Base-by-base conservation (phyloP, 2,797 vertebrate species). In the Cynodonichthys magdalenae region DNA sequence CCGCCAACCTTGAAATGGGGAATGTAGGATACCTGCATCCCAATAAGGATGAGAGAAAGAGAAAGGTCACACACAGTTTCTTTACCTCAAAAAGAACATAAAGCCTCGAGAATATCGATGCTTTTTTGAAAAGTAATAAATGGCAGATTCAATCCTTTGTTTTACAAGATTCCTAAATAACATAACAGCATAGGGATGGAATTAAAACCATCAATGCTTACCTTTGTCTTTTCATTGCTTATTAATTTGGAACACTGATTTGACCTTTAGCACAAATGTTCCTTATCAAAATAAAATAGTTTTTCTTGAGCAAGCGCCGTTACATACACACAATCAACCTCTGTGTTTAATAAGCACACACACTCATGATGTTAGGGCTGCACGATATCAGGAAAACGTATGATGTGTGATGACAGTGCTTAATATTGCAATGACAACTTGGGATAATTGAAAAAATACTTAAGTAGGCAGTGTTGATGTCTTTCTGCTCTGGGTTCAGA, bases 11-110 rank as follows among this genome's bases (percentile, higher is more conserved):
- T 92, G 89, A 91, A 86, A 68, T 71, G 57, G 55, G 55, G 74
- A 87, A 92, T 91, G 77, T 85, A 88, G 85, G 86, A 82, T 89
- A 83, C 61, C 73, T 78, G 84, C 88, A 89, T 90, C 84, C 87
- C 87, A 89, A 86, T 88, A 73, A 83, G 75, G 75, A 82, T 59
- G 50, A 74, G 72, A 66, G 69, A 66, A 53, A 53, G 80, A 69
- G 81, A 69, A 72, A 47, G 14, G 77, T 80, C 66, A 63, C 66
- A 77, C 50, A 34, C 61, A 57, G 48, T 60, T 77, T 78, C 57
- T 45, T 77, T 62, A 46, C 59, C 59, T 66, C 66, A 42, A 20
- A 53, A 61, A 51, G 20, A 64, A 70, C 39, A 46, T 29, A 61
- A 3, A 60, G 17, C 62, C 48, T 46, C 5, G 59, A 53, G 4